These are phyloP conservation scores for Cochlearius cochlearius DNA, from an alignment of 2,113 vertebrate species.

Conservation along the genomic window DNA sequence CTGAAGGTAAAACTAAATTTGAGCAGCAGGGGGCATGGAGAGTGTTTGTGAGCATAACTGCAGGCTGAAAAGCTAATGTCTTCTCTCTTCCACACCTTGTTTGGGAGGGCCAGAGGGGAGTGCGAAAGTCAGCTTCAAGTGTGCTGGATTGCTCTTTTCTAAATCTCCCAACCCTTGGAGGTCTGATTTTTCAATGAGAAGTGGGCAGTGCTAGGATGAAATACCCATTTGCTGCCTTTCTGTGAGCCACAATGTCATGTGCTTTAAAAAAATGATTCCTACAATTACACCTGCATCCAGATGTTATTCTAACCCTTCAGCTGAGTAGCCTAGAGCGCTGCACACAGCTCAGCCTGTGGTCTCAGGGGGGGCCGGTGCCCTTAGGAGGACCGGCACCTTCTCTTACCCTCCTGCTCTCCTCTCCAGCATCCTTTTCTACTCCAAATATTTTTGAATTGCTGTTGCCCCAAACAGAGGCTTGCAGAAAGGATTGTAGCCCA, in stretches of 20 bases:
- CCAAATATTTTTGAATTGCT: neutral
- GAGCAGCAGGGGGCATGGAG: constrained; percentile 37
- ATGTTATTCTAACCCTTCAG: neutral
- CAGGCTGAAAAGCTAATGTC: neutral
- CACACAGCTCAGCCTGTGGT: neutral
- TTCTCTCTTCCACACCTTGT: neutral
- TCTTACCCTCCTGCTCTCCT: neutral
- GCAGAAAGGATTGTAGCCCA: neutral
- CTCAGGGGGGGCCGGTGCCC: neutral
- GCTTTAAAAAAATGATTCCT: neutral
- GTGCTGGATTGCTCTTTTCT: neutral
- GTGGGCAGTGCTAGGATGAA: neutral
- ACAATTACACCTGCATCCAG: neutral
- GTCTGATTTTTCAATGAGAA: neutral
- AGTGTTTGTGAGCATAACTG: neutral
- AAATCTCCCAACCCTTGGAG: neutral
- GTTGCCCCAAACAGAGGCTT: neutral
- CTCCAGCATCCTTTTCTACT: neutral
- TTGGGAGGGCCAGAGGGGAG: neutral
- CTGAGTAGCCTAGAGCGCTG: neutral
- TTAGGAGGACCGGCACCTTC: neutral
- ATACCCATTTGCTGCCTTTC: neutral
- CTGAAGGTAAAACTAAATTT: constrained; percentile 22
- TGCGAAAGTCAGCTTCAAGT: neutral
- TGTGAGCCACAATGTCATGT: neutral